phyloP scores from a whole-genome alignment of 2,888 invertebrate species.

The Bellardia bayeri region DNA sequence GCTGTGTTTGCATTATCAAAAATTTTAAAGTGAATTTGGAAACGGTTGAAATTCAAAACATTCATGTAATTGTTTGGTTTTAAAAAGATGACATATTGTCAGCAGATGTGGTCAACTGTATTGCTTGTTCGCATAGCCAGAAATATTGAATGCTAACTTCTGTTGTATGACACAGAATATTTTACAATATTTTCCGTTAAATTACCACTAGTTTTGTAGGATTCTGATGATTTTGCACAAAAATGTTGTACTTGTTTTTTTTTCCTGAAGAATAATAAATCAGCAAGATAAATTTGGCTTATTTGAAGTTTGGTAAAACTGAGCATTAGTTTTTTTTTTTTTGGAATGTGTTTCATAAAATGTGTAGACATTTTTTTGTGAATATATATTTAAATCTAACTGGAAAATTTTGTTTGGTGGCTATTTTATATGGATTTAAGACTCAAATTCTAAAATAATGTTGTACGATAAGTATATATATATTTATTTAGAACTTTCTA shows the following conservation, averaged over 20 bases:
- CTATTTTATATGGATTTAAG: too few relatives aligned
- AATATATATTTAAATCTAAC: neutral
- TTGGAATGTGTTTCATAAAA: neutral
- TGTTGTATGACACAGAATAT: slow-evolving; percentile 13
- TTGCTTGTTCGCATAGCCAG: neutral
- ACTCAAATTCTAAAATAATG: too few relatives aligned
- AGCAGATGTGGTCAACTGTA: slow-evolving; percentile 37
- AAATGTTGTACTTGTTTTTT: neutral
- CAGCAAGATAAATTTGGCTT: neutral
- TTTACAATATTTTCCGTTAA: slow-evolving; percentile 9
- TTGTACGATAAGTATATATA: too few relatives aligned
- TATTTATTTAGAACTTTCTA: too few relatives aligned
- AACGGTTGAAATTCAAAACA: slow-evolving; percentile 9
- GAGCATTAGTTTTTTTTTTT: neutral
- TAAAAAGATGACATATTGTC: slow-evolving; percentile 39
- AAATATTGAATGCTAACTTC: neutral
- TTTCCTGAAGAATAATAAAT: neutral
- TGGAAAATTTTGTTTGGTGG: neutral
- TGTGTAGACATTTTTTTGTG: neutral
- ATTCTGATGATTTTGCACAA: neutral
- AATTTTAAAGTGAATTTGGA: slow-evolving; percentile 16
- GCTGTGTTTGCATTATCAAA: neutral
- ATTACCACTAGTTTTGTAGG: neutral
- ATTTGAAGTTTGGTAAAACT: neutral
- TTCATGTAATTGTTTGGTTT: slow-evolving; percentile 35